These are phyloP conservation scores for Pogonocichla stellata DNA, from an alignment of 2,113 vertebrate genomes.

Conservation along the genomic window DNA sequence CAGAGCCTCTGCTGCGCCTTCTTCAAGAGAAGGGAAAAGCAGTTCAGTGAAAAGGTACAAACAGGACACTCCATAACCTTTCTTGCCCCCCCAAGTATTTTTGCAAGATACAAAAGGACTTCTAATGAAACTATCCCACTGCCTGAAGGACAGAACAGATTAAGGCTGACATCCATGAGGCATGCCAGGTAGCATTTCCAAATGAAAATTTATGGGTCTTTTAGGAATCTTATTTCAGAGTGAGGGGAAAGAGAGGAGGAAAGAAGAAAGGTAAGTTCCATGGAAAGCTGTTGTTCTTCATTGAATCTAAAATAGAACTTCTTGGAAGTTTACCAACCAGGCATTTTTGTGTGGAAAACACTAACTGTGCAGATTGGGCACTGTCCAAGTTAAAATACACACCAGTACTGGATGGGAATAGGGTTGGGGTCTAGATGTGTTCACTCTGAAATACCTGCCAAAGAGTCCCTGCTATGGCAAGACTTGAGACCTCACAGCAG, in stretches of 20 bases:
- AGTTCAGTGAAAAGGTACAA: not conserved
- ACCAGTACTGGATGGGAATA: conserved; percentile 1
- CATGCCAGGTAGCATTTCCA: not conserved
- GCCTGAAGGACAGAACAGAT: not conserved
- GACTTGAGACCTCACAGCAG: not conserved
- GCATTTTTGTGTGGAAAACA: conserved; percentile 55
- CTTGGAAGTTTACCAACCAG: conserved; percentile 38
- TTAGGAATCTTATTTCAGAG: not conserved
- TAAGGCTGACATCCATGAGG: not conserved
- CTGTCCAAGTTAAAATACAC: conserved; percentile 43
- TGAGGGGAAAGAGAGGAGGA: not conserved
- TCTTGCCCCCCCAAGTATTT: rapidly evolving
- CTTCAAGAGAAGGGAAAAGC: not conserved
- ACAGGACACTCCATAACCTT: rapidly evolving
- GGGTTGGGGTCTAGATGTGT: not conserved
- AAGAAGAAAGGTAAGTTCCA: not conserved
- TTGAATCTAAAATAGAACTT: conserved; percentile 31
- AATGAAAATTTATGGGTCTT: not conserved
- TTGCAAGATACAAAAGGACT: not conserved
- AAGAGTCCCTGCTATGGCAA: not conserved
- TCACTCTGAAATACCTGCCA: not conserved
- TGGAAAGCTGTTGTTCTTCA: conserved; percentile 29
- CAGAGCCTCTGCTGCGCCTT: not conserved
- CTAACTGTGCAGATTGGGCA: conserved; percentile 7
- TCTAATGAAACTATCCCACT: not conserved